Evolutionary conservation across 2,113 vertebrate genomes (phyloP).

Genomic region (Gavia stellata): DNA sequence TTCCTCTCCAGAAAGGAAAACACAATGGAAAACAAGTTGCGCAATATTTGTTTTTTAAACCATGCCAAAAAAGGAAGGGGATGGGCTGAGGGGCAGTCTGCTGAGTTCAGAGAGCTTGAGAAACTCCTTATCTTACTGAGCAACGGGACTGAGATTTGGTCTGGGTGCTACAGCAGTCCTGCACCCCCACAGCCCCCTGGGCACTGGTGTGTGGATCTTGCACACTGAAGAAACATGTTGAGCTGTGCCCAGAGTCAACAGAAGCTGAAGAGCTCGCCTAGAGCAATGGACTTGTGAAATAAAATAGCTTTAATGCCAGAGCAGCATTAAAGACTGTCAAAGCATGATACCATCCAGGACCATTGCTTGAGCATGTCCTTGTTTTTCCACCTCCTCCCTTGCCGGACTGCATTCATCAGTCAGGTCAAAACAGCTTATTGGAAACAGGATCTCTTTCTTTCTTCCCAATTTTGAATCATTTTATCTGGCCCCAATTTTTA

Average conservation of each 20-base stretch:
- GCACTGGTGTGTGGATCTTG: background rate
- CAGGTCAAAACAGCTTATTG: conserved; percentile 50
- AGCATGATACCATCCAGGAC: conserved; percentile 50
- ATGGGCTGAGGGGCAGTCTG: background rate
- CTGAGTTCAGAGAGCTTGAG: background rate
- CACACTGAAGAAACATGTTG: background rate
- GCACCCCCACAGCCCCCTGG: background rate
- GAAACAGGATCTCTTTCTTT: conserved; percentile 36
- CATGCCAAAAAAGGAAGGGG: background rate
- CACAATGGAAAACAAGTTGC: background rate
- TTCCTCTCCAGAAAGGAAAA: conserved; percentile 3
- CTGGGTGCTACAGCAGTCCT: background rate
- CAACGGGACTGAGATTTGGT: background rate
- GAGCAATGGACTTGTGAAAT: conserved; percentile 45
- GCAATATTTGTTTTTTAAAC: background rate
- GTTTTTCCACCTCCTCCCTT: conserved; percentile 54
- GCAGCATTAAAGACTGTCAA: conserved; percentile 10
- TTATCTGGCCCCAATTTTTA: conserved; percentile 38
- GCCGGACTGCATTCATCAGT: conserved; percentile 8
- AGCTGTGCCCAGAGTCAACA: conserved; percentile 39
- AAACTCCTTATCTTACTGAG: background rate
- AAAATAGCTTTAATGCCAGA: conserved; percentile 21
- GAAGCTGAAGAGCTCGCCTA: background rate
- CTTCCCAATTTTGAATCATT: conserved; percentile 54
- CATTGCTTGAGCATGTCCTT: conserved; percentile 46